These are phyloP conservation scores for Trichopoda pennipes DNA, from an alignment of 2,888 invertebrate genomes.

Conservation along the genomic window DNA sequence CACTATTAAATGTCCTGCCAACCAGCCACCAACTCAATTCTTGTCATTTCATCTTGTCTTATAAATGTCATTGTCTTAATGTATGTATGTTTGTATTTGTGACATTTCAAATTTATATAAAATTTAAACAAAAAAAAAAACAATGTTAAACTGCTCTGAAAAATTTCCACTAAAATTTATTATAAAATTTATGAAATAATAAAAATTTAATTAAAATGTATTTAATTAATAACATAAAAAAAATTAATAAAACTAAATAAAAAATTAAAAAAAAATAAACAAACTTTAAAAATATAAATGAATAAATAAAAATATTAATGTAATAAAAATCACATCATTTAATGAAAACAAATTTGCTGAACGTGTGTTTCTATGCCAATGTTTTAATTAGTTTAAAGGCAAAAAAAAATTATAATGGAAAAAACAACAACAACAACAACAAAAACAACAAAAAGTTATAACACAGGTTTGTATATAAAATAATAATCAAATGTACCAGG, in stretches of 20 bases:
- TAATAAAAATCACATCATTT: slow-evolving; percentile 61
- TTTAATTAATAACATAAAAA: slow-evolving; percentile 61
- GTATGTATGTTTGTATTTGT: slow-evolving; percentile 50
- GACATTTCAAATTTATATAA: slow-evolving; percentile 28
- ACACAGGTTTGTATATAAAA: slow-evolving; percentile 31
- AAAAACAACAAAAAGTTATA: background rate
- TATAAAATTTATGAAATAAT: slow-evolving; percentile 55
- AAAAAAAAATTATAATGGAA: no score
- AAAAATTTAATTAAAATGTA: slow-evolving; percentile 67
- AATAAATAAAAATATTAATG: slow-evolving; percentile 56
- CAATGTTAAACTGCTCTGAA: background rate
- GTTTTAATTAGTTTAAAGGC: slow-evolving; percentile 72
- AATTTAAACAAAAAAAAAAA: background rate
- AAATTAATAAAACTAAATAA: slow-evolving; percentile 33
- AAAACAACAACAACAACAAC: background rate
- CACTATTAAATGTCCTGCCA: slow-evolving; percentile 57
- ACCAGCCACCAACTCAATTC: slow-evolving; percentile 24
- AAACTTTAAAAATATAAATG: slow-evolving; percentile 24
- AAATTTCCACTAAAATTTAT: slow-evolving; percentile 28
- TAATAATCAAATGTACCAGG: slow-evolving; percentile 5
- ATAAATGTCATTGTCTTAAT: slow-evolving; percentile 58
- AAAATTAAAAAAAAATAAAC: no score
- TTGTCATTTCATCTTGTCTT: slow-evolving; percentile 37
- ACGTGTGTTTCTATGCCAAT: slow-evolving; percentile 44
- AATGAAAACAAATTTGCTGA: slow-evolving; percentile 70